Evolutionary conservation across 2,888 invertebrate genomes (phyloP).

Genomic region (Oxystoma pomonae): DNA sequence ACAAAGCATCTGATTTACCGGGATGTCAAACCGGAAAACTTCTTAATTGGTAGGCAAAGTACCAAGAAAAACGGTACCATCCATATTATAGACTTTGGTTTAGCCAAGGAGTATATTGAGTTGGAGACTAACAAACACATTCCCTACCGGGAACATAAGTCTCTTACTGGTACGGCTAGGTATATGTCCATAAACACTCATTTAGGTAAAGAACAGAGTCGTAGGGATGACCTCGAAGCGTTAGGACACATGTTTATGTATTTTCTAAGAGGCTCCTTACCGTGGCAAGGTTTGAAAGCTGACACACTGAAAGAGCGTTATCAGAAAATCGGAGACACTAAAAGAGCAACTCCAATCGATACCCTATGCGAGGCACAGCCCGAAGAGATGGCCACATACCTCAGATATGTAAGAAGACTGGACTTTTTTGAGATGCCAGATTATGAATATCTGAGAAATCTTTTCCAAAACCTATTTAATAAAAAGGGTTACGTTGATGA

Average conservation of each 20-base stretch:
- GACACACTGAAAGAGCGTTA: slow-evolving; percentile 99
- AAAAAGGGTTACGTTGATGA: slow-evolving; percentile 84
- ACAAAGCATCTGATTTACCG: slow-evolving; percentile 98
- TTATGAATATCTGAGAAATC: slow-evolving; percentile 95
- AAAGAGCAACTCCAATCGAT: slow-evolving; percentile 98
- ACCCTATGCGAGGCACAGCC: slow-evolving; percentile 81
- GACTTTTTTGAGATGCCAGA: slow-evolving; percentile 99
- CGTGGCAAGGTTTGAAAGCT: slow-evolving; percentile 99
- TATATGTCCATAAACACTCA: slow-evolving; percentile 99
- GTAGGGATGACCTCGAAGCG: slow-evolving; percentile 98
- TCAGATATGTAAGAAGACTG: slow-evolving; percentile 92
- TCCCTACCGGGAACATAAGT: slow-evolving; percentile 99
- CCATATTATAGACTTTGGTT: slow-evolving; percentile 99
- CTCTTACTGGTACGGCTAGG: slow-evolving; percentile 93
- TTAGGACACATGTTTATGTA: slow-evolving; percentile 99
- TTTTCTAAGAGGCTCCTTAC: slow-evolving; percentile 97
- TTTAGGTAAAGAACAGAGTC: slow-evolving; percentile 99
- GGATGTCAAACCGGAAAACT: slow-evolving; percentile 99
- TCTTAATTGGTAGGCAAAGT: slow-evolving; percentile 97
- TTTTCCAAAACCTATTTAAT: slow-evolving; percentile 90
- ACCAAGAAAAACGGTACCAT: slow-evolving; percentile 98
- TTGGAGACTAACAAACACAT: slow-evolving; percentile 99
- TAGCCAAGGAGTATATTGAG: slow-evolving; percentile 99
- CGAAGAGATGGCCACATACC: slow-evolving; percentile 97
- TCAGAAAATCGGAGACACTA: slow-evolving; percentile 99